Evolutionary conservation across 2,797 vertebrate genomes (phyloP).

Genomic region (Hyperoplus lanceolatus): DNA sequence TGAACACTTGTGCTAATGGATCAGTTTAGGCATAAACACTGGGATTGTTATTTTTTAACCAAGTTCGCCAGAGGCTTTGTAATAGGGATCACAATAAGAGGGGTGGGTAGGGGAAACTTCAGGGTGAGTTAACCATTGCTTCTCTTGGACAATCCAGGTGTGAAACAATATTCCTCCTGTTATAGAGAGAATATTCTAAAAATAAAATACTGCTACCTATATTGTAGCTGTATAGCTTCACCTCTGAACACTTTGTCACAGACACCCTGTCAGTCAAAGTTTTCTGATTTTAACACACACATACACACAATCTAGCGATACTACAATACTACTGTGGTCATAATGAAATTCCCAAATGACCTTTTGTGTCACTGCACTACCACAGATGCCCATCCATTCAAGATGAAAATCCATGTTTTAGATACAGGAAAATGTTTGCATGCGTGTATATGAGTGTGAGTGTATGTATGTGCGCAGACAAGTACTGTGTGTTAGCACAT

Average conservation of each 20-base stretch:
- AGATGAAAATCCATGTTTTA: constrained; percentile 40
- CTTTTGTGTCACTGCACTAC: constrained; percentile 19
- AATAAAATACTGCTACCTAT: background rate
- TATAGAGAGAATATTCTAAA: background rate
- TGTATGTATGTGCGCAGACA: constrained; percentile 23
- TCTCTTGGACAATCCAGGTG: background rate
- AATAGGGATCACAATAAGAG: constrained; percentile 48
- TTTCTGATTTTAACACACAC: background rate
- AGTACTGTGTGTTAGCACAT: constrained; percentile 63
- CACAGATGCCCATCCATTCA: constrained; percentile 24
- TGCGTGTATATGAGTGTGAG: constrained; percentile 8
- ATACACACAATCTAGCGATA: constrained; percentile 36
- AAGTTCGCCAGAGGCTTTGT: constrained; percentile 56
- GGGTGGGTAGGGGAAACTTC: constrained; percentile 43
- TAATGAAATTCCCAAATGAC: constrained; percentile 47
- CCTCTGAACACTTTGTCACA: background rate
- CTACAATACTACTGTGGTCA: constrained; percentile 23
- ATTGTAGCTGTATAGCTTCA: background rate
- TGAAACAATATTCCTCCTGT: constrained; percentile 14
- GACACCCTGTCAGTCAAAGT: background rate
- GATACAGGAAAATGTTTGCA: constrained; percentile 33
- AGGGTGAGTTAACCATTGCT: constrained; percentile 43
- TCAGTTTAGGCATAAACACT: constrained; percentile 76
- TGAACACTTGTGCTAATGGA: constrained; percentile 67
- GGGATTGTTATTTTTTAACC: constrained; percentile 77